These are phyloP conservation scores for Gobiocypris rarus DNA, from an alignment of 2,113 vertebrate genomes.

Conservation along the genomic window DNA sequence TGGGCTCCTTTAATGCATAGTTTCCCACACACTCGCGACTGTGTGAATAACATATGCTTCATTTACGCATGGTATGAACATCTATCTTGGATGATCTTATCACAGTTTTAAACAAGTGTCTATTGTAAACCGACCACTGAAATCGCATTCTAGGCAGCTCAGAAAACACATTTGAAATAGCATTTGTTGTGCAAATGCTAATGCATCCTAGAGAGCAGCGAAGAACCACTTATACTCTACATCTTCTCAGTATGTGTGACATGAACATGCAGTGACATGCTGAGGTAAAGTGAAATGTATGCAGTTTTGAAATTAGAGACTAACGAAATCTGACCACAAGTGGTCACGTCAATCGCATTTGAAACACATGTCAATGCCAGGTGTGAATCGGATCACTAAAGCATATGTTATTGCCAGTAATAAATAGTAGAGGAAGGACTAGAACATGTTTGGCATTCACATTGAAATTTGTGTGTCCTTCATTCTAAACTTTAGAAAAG, in stretches of 20 bases:
- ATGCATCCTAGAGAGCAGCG: background rate
- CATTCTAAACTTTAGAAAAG: background rate
- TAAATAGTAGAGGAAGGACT: background rate
- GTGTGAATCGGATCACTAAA: background rate
- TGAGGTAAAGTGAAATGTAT: background rate
- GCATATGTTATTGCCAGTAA: background rate
- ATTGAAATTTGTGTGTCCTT: background rate
- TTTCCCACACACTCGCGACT: background rate
- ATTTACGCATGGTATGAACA: background rate
- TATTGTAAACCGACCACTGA: background rate
- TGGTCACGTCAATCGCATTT: background rate
- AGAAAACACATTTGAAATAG: background rate
- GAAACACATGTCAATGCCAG: background rate
- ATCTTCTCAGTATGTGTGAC: background rate
- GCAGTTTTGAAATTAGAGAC: background rate
- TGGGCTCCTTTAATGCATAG: background rate
- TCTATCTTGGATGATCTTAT: background rate
- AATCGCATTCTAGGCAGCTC: background rate
- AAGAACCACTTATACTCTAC: background rate
- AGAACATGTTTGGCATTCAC: background rate
- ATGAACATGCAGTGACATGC: background rate
- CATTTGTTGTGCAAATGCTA: background rate
- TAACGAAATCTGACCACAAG: background rate
- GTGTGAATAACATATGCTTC: background rate
- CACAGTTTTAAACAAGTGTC: background rate